Base-by-base conservation (phyloP, 2,113 vertebrate genomes). In the Globicephala melas region DNA sequence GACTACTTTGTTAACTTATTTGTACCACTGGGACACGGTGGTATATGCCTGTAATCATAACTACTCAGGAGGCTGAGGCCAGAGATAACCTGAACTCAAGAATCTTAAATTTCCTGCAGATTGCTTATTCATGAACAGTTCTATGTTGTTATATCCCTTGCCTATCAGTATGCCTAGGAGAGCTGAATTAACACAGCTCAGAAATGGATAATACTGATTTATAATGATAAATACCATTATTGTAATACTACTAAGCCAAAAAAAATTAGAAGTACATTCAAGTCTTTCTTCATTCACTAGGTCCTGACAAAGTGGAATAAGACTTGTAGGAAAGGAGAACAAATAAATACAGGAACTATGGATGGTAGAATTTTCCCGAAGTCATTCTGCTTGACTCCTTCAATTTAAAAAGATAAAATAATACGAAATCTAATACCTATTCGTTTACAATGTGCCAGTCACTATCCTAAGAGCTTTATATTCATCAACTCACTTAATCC, bases 351-450 rank as follows among this genome's bases (percentile, higher is more conserved):
- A 82, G 7, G 25, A 15, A 3, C 28, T 67, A 84, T 31, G 4
- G 36, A 89, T 81, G 25, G 77, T 20, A 91, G 21, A 95, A 53
- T 89, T 36, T 97, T 97, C 80, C 63, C 20, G 31, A 26, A 89
- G 33, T 90, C 25, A 96, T 47, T 87, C 9, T 86, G 36, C 31
- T 96, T 95, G 91, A 89, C 12, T 70, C 31, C 21, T 60, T 96
- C 60, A 82, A 86, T 41, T 91, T 8, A 89, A 91, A 76, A 58
- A 67, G 26, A 20, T 25, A 74, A 93, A 90, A 91, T 28, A 94
- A 17, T n/a, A 67, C 26, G 6, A 53, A 94, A 63, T 6, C 17
- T 28, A 85, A 36, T 63, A 70, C 1, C 1, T 68, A 94, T 21
- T 47, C 60, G 83, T 74, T 92, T 79, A 96, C 81, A 25, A 93